Conservation (phyloP, 1,140 invertebrate genomes). For the Musca vetustissima region DNA sequence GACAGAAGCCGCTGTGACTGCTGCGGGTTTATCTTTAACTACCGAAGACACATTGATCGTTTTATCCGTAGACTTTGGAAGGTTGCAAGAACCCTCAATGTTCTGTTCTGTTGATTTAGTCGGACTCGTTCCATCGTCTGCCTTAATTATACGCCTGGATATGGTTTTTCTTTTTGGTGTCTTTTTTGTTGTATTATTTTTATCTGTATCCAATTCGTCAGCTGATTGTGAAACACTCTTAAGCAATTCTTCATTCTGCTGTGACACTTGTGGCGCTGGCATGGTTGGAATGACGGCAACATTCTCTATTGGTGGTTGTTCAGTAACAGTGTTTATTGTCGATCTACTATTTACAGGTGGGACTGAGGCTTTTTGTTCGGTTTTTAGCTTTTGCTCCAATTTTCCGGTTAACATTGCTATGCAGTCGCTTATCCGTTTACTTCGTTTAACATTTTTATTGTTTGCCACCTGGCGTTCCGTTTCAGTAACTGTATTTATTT, state of each 20-base stretch:
- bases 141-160: conserved; percentile 46
- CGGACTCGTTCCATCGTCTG: neutral
- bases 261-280: no score
- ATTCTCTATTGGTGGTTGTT: no score
- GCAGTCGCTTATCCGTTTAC: conserved; percentile 60
- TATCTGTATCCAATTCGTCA: neutral
- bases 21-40: no score
- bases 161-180: conserved; percentile 48
- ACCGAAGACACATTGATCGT: neutral
- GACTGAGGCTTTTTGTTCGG: conserved; percentile 34
- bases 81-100: no score
- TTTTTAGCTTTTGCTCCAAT: conserved; percentile 55
- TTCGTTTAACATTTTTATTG: conserved; percentile 38
- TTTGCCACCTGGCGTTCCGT: neutral
- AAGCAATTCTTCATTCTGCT: no score
- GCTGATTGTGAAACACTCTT: no score
- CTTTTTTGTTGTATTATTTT: conserved; percentile 27
- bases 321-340: no score
- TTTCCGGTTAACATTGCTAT: conserved; percentile 62
- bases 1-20: no score
- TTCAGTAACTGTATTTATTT: neutral
- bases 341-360: neutral
- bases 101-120: no score
- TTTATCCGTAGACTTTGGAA: neutral
- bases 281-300: no score